Conservation (phyloP, 2,888 invertebrate species). For the Cephus runcator region DNA sequence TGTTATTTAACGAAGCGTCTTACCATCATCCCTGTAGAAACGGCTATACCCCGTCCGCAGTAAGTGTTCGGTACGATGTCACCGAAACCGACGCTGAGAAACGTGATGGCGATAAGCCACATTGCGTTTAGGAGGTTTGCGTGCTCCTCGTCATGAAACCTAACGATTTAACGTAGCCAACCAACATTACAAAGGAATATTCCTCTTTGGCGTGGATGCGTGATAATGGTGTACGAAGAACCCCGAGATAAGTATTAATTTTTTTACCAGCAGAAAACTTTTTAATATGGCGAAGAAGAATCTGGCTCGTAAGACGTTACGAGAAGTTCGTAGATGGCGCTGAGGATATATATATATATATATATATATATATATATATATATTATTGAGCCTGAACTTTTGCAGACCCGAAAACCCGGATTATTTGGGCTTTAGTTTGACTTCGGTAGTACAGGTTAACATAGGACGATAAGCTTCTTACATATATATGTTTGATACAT, state of each 20-base stretch:
- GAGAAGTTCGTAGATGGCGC: too few relatives aligned
- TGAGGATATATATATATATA: too few relatives aligned
- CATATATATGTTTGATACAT: too few relatives aligned
- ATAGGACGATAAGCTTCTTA: too few relatives aligned
- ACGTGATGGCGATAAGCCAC: constrained; percentile 99
- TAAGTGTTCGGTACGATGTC: constrained; percentile 99
- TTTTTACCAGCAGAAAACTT: too few relatives aligned
- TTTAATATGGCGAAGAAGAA: too few relatives aligned
- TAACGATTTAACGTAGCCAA: constrained; percentile 59
- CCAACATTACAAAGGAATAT: constrained; percentile 7
- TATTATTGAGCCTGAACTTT: too few relatives aligned
- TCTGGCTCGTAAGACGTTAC: too few relatives aligned
- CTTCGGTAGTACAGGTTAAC: too few relatives aligned
- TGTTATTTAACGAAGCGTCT: constrained; percentile 62
- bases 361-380: too few relatives aligned
- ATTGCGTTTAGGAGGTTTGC: constrained; percentile 99
- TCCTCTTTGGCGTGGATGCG: constrained; percentile 6
- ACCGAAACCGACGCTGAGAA: constrained; percentile 99
- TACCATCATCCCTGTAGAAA: constrained; percentile 99
- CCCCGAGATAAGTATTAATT: constrained; percentile 2
- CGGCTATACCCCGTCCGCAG: constrained; percentile 99
- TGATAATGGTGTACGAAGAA: constrained; percentile 17
- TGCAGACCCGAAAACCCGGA: too few relatives aligned
- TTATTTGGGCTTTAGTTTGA: too few relatives aligned
- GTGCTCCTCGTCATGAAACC: constrained; percentile 98